phyloP scores from a whole-genome alignment of 2,888 invertebrate genomes.

The Adineta ricciae region DNA sequence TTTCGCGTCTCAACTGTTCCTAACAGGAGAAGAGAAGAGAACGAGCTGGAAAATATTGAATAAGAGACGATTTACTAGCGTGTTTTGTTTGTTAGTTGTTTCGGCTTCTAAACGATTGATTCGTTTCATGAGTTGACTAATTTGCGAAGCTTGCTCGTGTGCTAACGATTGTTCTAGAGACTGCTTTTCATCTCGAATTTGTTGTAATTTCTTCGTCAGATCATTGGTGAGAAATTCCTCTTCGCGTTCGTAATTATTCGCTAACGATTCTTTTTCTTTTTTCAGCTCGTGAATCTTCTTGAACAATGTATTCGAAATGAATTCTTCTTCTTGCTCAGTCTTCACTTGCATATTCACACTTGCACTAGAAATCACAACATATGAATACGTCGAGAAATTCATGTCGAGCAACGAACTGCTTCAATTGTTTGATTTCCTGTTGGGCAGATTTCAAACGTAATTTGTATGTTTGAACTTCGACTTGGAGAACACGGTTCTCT shows the following conservation, averaged over 20 bases:
- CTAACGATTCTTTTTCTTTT: slow-evolving; percentile 93
- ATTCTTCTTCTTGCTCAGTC: slow-evolving; percentile 98
- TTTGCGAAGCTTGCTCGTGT: slow-evolving; percentile 84
- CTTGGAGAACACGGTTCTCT: slow-evolving; percentile 89
- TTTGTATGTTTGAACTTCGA: slow-evolving; percentile 89
- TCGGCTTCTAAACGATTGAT: slow-evolving; percentile 95
- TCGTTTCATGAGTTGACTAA: slow-evolving; percentile 92
- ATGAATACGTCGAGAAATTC: slow-evolving; percentile 45
- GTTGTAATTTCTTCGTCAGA: slow-evolving; percentile 71
- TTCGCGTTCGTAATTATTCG: slow-evolving; percentile 96
- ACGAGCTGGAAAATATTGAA: slow-evolving; percentile 35
- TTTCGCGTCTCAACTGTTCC: slow-evolving; percentile 71
- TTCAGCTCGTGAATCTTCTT: slow-evolving; percentile 97
- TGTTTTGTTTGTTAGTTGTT: slow-evolving; percentile 84
- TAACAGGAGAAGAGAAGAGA: slow-evolving; percentile 31
- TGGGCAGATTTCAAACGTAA: slow-evolving; percentile 83
- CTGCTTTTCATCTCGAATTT: slow-evolving; percentile 89
- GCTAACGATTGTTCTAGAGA: slow-evolving; percentile 88
- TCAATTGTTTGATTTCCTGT: slow-evolving; percentile 77
- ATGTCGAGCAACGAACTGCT: slow-evolving; percentile 58
- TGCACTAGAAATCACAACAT: background rate
- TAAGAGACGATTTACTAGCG: slow-evolving; percentile 58
- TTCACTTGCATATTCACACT: slow-evolving; percentile 74
- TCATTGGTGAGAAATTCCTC: slow-evolving; percentile 98
- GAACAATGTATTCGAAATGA: slow-evolving; percentile 88